Conservation (phyloP, 2,888 invertebrate genomes). For the Drosophila phalerata region DNA sequence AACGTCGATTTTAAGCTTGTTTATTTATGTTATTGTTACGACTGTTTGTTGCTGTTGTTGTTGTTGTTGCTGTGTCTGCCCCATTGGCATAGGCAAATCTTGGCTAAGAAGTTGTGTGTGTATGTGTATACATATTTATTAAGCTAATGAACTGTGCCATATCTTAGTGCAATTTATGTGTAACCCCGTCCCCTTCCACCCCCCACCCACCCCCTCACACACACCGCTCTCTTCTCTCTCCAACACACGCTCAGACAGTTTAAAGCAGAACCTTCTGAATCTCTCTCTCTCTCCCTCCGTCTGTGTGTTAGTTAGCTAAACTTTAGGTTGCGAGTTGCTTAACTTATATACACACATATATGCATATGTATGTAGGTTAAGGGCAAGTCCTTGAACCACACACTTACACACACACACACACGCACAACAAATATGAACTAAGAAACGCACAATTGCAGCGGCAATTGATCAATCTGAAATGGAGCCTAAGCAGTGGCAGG, state of each 20-base stretch:
- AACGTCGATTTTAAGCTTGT: constrained; percentile 40
- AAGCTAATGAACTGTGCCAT: constrained; percentile 59
- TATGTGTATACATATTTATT: constrained; percentile 44
- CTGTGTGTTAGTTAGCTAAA: constrained; percentile 23
- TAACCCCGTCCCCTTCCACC: background rate
- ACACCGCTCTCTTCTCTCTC: background rate
- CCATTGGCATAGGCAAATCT: constrained; percentile 23
- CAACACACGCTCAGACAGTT: background rate
- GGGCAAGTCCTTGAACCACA: constrained; percentile 26
- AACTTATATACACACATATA: background rate
- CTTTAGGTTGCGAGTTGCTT: constrained; percentile 24
- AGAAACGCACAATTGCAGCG: constrained; percentile 19
- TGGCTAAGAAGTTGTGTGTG: constrained; percentile 22
- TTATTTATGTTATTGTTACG: constrained; percentile 55
- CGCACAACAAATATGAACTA: constrained; percentile 5
- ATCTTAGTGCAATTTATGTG: constrained; percentile 53
- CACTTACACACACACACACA: background rate
- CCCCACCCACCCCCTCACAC: background rate
- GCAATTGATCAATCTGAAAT: constrained; percentile 42
- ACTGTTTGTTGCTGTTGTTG: constrained; percentile 17
- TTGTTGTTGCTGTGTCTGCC: constrained; percentile 30
- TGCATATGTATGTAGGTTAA: background rate
- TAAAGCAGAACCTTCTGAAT: constrained; percentile 3
- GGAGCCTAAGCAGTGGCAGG: background rate
- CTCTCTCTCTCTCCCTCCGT: background rate